These are phyloP conservation scores for Prunella himalayana DNA, from an alignment of 2,113 vertebrate species.

Conservation along the genomic window DNA sequence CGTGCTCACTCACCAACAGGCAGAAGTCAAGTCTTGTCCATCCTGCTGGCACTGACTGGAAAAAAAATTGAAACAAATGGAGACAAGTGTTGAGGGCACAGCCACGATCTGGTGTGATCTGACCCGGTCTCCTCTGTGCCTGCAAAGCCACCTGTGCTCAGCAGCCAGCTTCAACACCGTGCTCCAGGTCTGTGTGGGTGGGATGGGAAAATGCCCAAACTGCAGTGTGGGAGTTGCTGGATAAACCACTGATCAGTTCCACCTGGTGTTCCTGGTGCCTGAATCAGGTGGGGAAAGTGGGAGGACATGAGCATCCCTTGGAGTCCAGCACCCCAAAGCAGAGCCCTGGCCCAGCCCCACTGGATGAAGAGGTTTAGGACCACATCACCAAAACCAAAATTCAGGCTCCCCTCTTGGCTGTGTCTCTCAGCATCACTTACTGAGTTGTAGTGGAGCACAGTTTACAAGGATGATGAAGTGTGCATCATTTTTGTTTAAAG, in stretches of 20 bases:
- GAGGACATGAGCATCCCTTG: fast-evolving
- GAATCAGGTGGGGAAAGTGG: fast-evolving
- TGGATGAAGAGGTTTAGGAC: neutral
- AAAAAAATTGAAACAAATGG: neutral
- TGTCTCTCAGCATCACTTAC: neutral
- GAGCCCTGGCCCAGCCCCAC: neutral
- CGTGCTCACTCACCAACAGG: fast-evolving
- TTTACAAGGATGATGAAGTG: neutral
- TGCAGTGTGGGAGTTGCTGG: neutral
- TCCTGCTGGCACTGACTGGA: neutral
- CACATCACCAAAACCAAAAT: fast-evolving
- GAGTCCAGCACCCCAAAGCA: neutral
- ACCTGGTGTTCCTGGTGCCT: neutral
- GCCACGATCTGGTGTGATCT: neutral
- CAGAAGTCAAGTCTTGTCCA: neutral
- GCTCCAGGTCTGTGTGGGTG: fast-evolving
- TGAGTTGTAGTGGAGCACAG: fast-evolving
- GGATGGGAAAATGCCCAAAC: neutral
- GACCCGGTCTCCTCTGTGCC: neutral
- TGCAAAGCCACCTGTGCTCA: neutral
- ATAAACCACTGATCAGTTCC: neutral
- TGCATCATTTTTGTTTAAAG: neutral
- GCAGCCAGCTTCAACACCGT: fast-evolving
- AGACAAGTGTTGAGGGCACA: neutral
- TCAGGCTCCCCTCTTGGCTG: neutral